Evolutionary conservation across 2,797 vertebrate genomes (phyloP), one percentile per base, ranked within the genome.

Genomic region (Cyprinodon diabolis): DNA sequence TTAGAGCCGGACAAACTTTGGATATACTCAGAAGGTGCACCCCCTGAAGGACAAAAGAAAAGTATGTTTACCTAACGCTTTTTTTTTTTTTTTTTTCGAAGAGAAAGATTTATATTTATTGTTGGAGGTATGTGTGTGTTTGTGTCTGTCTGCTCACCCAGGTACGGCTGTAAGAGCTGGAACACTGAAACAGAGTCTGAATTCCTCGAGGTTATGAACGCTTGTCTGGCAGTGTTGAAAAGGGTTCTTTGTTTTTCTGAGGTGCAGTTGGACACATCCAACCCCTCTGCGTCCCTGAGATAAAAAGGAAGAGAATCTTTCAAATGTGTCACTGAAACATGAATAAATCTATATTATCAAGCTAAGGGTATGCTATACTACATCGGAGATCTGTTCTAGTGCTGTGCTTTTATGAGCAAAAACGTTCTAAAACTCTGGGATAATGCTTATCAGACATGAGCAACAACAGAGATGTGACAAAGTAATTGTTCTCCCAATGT

Each of bases 251-350:
- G 86, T 72, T 93, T 85, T 72, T 84, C 88, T 17, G 11, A 14
- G 21, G 80, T 90, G 83, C 95, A 96, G 85, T 5, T 89, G 40
- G 83, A 74, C 62, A 94, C 9, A 0, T 43, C 48, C 74, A 93
- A 84, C 1, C 77, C n/a, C 0, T 49, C 0, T 0, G 94, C 87
- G 0, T 69, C 19, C 56, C 95, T 96, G 89, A 72, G 51, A 30
- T 47, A 13, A 74, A 23, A 75, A 2, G 3, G 43, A 9, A 14
- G 13, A 65, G 23, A 15, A 43, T n/a, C 10, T 23, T 45, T 65
- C 1, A 43, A 43, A 65, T 13, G 62, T 47, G 6, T 65, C 19
- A 65, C 2, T 45, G 40, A 45, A 65, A 65, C n/a, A 11, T 23
- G 8, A 56, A 23, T 21, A n/a, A 56, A 23, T 11, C 15, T 19